Evolutionary conservation across 2,797 vertebrate genomes (phyloP).

Genomic region (Siniperca scherzeri): DNA sequence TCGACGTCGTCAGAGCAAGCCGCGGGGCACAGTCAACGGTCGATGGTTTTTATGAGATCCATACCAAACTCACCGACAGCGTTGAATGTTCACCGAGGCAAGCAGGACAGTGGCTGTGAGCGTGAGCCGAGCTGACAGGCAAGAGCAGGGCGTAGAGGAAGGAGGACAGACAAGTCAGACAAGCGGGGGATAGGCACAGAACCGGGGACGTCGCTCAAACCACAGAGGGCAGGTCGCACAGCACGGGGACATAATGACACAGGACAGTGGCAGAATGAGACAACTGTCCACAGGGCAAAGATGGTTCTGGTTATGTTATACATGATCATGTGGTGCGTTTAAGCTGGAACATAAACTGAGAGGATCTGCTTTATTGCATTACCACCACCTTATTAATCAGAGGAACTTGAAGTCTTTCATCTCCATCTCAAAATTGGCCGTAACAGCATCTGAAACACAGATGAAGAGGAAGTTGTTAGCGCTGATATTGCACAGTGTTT

Average conservation of each 20-base stretch:
- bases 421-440: constrained; percentile 24
- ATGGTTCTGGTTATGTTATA: constrained; percentile 35
- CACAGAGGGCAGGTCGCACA: constrained; percentile 53
- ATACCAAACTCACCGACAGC: constrained; percentile 99
- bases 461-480: constrained; percentile 52
- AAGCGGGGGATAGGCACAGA: constrained; percentile 29
- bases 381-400: constrained; percentile 45
- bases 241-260: constrained; percentile 59
- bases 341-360: constrained; percentile 33
- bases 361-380: constrained; percentile 51
- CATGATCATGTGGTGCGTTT: constrained; percentile 19
- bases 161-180: constrained; percentile 31
- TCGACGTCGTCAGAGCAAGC: constrained; percentile 74
- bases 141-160: constrained; percentile 19
- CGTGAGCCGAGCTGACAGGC: constrained; percentile 65
- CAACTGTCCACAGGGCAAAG: constrained; percentile 53
- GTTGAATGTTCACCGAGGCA: constrained; percentile 95
- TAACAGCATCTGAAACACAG: constrained; percentile 76
- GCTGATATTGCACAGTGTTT: background rate
- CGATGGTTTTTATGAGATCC: constrained; percentile 96
- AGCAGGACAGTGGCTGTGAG: constrained; percentile 74
- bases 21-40: constrained; percentile 99
- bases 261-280: constrained; percentile 67
- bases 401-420: constrained; percentile 47
- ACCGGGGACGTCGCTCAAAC: constrained; percentile 48